Evolutionary conservation across 2,113 vertebrate species (phyloP).

Genomic region (Progne subis): DNA sequence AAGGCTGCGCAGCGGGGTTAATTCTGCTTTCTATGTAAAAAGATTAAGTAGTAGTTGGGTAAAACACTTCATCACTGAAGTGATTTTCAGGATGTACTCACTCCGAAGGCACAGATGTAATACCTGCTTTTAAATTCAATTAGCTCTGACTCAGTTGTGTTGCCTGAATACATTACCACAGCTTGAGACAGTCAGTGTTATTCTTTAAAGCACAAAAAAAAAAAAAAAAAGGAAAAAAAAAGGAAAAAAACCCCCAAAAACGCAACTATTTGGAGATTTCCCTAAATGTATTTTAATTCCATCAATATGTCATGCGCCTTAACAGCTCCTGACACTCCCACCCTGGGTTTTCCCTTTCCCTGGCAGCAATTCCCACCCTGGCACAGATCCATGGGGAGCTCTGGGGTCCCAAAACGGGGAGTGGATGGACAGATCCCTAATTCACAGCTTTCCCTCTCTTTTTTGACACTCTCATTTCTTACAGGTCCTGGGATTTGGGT

Average conservation of each 20-base stretch:
- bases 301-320: constrained; percentile 30
- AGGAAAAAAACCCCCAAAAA: not conserved
- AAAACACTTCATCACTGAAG: constrained; percentile 46
- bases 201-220: constrained; percentile 7
- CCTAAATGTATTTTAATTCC: constrained; percentile 70
- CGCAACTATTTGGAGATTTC: constrained; percentile 58
- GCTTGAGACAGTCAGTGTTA: constrained; percentile 59
- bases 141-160: constrained; percentile 72
- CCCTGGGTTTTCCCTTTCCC: not conserved
- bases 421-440: fast-evolving
- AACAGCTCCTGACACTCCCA: not conserved
- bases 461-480: not conserved
- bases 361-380: fast-evolving
- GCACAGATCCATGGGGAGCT: fast-evolving
- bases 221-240: not conserved
- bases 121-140: constrained; percentile 83
- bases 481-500: not conserved
- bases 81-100: constrained; percentile 18
- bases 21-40: constrained; percentile 13
- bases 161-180: constrained; percentile 75
- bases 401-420: fast-evolving
- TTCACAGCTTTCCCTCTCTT: not conserved
- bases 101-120: constrained; percentile 71
- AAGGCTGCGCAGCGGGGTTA: constrained; percentile 7
- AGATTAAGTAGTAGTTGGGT: constrained; percentile 49